A percentile compares a stretch with the other conserved stretches of the same genome.
These are phyloP conservation scores for Microplitis deprimator DNA, from an alignment of 2,888 invertebrate genomes.

Conservation along the genomic window DNA sequence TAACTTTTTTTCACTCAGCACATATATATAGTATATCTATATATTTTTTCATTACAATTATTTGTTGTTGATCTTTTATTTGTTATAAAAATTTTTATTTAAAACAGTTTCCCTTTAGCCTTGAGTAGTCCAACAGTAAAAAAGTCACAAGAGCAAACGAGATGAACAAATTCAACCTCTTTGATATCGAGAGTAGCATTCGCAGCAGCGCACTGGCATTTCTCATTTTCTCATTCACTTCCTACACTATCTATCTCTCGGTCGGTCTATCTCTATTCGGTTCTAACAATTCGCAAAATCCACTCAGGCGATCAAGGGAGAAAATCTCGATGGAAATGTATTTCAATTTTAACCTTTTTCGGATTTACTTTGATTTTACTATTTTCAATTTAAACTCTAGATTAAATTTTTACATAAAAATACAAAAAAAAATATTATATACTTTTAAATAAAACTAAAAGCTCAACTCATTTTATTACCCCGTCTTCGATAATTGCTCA, in stretches of 20 bases:
- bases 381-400: neutral
- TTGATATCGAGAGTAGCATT: slow-evolving; percentile 35
- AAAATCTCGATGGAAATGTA: slow-evolving; percentile 32
- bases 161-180: slow-evolving; percentile 43
- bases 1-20: neutral
- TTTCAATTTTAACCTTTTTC: slow-evolving; percentile 29
- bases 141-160: slow-evolving; percentile 39
- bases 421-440: neutral
- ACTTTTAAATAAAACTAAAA: neutral
- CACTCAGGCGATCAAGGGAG: slow-evolving; percentile 22
- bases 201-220: slow-evolving; percentile 34
- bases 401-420: neutral
- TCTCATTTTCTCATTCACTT: slow-evolving; percentile 40
- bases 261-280: neutral
- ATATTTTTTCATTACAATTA: too few species aligned
- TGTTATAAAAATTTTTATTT: neutral
- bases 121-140: neutral
- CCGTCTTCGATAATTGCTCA: too few species aligned
- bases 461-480: too few species aligned
- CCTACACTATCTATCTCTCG: slow-evolving; percentile 4
- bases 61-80: too few species aligned
- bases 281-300: slow-evolving; percentile 38
- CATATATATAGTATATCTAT: too few species aligned
- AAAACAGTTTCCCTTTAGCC: neutral
- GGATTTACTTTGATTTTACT: slow-evolving; percentile 28